Percentiles rank a stretch among this genome's conserved stretches.
Conservation (phyloP, 2,888 invertebrate species). For the Trissolcus brochymenae region DNA sequence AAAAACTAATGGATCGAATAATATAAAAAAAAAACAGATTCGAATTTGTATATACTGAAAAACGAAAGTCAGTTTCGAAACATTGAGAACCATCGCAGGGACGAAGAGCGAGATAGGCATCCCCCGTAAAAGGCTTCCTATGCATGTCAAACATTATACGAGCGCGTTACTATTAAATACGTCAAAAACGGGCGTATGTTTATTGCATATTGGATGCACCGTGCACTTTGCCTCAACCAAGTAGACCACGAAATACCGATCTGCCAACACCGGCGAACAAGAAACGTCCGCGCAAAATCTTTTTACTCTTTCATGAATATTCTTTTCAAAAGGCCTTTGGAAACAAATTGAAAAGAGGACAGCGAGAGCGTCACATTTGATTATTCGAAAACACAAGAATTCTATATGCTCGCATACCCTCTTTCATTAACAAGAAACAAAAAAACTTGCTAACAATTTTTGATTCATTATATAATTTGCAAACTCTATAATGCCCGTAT, state of each 20-base stretch:
- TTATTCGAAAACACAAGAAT: constrained; percentile 18
- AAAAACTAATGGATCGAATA: background rate
- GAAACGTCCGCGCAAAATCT: constrained; percentile 45
- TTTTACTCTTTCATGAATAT: constrained; percentile 53
- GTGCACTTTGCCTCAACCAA: constrained; percentile 63
- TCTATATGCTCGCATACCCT: no score
- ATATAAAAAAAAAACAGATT: background rate
- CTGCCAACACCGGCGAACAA: constrained; percentile 38
- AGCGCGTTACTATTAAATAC: constrained; percentile 76
- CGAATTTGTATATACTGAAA: background rate
- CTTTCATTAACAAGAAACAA: no score
- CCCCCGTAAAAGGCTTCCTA: constrained; percentile 71
- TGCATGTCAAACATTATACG: constrained; percentile 75
- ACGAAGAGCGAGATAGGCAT: constrained; percentile 62
- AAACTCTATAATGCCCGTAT: no score
- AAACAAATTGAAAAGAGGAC: constrained; percentile 25
- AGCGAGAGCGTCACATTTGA: constrained; percentile 34
- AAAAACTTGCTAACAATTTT: no score
- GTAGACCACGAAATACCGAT: constrained; percentile 60
- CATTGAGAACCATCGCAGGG: constrained; percentile 64
- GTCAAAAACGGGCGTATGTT: constrained; percentile 74
- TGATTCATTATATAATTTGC: no score
- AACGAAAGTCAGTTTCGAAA: constrained; percentile 12
- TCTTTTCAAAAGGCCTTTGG: constrained; percentile 50
- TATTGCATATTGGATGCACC: constrained; percentile 75